Percentiles rank a stretch among this genome's conserved stretches.
Evolutionary conservation across 2,113 vertebrate species (phyloP).

Genomic region (Lampris megalopsis): DNA sequence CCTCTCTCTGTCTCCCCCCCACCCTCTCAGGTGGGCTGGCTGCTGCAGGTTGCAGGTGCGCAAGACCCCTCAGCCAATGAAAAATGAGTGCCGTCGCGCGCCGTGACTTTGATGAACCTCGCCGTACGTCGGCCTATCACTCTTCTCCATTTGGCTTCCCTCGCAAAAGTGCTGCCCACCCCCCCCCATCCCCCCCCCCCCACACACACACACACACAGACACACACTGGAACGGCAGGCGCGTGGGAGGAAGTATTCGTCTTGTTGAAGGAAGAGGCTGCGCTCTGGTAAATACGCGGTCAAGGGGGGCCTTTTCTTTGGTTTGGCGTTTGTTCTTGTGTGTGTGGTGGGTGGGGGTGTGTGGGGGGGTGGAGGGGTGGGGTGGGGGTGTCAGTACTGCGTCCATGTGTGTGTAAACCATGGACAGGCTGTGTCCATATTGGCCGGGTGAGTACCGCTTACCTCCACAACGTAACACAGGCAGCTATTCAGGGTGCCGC

Average conservation of each 20-base stretch:
- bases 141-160: conserved; percentile 99
- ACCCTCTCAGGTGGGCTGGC: conserved; percentile 69
- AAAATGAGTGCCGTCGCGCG: conserved; percentile 93
- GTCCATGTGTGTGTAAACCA: too few species aligned
- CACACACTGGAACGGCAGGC: conserved; percentile 20
- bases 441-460: too few species aligned
- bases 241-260: conserved; percentile 88
- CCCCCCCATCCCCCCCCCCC: conserved; percentile 56
- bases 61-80: conserved; percentile 94
- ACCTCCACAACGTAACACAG: too few species aligned
- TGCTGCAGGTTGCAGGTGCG: conserved; percentile 86
- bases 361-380: conserved; percentile 3
- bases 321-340: conserved; percentile 5
- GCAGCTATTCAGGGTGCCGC: too few species aligned
- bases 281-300: conserved; percentile 84
- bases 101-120: conserved; percentile 99
- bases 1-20: neutral
- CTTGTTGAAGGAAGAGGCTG: conserved; percentile 93
- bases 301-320: conserved; percentile 44
- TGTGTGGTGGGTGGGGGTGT: conserved; percentile 4
- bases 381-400: too few species aligned
- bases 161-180: conserved; percentile 72
- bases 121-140: conserved; percentile 89
- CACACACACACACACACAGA: conserved; percentile 70
- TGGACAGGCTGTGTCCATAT: too few species aligned